phyloP scores from a whole-genome alignment of 2,888 invertebrate genomes.

The Lysandra bellargus region DNA sequence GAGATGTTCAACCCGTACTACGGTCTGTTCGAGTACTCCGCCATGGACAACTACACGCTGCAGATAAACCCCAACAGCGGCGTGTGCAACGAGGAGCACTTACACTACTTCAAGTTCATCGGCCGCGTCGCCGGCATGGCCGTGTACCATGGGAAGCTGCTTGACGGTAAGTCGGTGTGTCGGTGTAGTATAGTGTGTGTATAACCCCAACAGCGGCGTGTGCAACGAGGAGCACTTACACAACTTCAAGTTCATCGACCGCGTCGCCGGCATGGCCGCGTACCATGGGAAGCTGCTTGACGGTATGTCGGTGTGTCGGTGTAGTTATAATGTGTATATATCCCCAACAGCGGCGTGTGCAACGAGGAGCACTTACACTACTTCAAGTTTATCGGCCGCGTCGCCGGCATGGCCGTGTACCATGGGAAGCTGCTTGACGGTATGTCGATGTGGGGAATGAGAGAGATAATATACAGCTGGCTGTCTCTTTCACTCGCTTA shows the following conservation, averaged over 20 bases:
- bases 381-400: conserved; percentile 98
- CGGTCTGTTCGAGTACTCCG: conserved; percentile 99
- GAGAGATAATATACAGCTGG: too few species aligned
- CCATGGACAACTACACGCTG: conserved; percentile 99
- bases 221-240: too few species aligned
- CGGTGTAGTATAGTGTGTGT: too few species aligned
- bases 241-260: too few species aligned
- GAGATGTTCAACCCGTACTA: conserved; percentile 99
- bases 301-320: too few species aligned
- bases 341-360: conserved; percentile 84
- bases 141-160: conserved; percentile 97
- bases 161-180: conserved; percentile 87
- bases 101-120: conserved; percentile 99
- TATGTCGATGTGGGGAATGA: conserved; percentile 56
- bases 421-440: conserved; percentile 98
- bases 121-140: conserved; percentile 99
- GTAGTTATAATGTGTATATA: too few species aligned
- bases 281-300: too few species aligned
- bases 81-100: conserved; percentile 97
- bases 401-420: conserved; percentile 99
- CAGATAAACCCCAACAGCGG: conserved; percentile 99
- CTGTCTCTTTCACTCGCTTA: too few species aligned
- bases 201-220: too few species aligned
- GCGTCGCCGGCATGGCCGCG: too few species aligned
- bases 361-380: conserved; percentile 99